phyloP scores from a whole-genome alignment of 2,113 vertebrate species.

The Riparia riparia region DNA sequence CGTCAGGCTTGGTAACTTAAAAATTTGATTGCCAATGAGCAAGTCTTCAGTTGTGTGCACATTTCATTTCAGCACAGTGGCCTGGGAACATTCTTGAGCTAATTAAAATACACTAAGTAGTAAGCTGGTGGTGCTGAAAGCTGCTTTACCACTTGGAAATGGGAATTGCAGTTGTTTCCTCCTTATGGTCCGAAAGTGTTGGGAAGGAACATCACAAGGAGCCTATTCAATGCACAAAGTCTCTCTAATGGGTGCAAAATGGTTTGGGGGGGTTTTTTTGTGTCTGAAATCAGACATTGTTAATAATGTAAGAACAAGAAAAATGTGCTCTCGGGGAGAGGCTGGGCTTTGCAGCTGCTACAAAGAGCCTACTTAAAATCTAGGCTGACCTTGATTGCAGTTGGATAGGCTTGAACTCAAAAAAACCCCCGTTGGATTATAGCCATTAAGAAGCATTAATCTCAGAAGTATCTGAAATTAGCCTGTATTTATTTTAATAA shows the following conservation, averaged over 20 bases:
- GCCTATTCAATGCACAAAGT: neutral
- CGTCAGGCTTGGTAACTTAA: neutral
- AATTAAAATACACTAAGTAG: conserved; percentile 8
- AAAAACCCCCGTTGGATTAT: neutral
- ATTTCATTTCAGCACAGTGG: neutral
- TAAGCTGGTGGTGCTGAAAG: conserved; percentile 11
- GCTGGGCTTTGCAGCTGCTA: neutral
- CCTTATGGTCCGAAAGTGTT: neutral
- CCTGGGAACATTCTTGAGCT: neutral
- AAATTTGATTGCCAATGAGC: neutral
- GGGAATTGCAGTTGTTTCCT: neutral
- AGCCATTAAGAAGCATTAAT: neutral
- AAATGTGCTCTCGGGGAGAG: neutral
- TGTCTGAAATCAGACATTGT: neutral
- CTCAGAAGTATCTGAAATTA: neutral
- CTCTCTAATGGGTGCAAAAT: neutral
- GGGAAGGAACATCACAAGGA: neutral
- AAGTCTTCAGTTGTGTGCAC: neutral
- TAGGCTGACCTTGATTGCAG: neutral
- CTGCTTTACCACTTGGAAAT: neutral
- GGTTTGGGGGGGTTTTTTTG: accelerated
- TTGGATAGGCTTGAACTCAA: neutral
- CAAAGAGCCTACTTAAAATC: neutral
- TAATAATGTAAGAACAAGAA: neutral
- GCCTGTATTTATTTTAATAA: neutral